phyloP scores from a whole-genome alignment of 2,888 invertebrate species.

The Microplitis manilae region DNA sequence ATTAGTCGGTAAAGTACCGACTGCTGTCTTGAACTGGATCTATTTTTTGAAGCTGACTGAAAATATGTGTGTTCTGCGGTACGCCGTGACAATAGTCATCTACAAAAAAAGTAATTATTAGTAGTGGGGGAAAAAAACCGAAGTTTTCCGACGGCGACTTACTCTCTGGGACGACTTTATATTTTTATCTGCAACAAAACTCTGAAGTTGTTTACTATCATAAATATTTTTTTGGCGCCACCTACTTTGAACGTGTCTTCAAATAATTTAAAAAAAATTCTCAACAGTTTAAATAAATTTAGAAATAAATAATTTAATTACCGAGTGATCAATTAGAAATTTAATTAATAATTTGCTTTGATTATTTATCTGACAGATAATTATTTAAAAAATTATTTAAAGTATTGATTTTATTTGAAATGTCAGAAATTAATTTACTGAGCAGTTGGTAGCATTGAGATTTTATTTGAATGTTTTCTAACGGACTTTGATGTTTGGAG shows the following conservation, averaged over 20 bases:
- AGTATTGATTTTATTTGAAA: not conserved
- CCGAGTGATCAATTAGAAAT: no score
- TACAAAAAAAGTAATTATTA: no score
- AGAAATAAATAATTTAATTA: no score
- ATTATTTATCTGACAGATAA: not conserved
- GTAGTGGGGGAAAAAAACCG: no score
- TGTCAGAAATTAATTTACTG: not conserved
- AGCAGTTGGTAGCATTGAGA: not conserved
- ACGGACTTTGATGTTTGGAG: not conserved
- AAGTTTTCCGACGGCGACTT: no score
- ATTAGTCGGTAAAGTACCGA: no score
- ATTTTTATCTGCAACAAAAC: not conserved
- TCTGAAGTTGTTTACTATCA: not conserved
- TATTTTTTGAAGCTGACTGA: no score
- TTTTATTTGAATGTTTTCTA: not conserved
- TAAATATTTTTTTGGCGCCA: constrained; percentile 10
- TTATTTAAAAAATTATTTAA: not conserved
- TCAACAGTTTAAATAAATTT: no score
- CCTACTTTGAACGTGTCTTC: not conserved
- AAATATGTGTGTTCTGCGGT: no score
- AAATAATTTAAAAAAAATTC: not conserved
- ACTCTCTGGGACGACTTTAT: no score
- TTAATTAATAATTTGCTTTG: not conserved
- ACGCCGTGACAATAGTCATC: no score
- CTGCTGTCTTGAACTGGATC: no score